Percentiles rank a stretch among this genome's conserved stretches.
These are phyloP conservation scores for Polyommatus iphigenia DNA, from an alignment of 2,888 invertebrate species.

Conservation along the genomic window DNA sequence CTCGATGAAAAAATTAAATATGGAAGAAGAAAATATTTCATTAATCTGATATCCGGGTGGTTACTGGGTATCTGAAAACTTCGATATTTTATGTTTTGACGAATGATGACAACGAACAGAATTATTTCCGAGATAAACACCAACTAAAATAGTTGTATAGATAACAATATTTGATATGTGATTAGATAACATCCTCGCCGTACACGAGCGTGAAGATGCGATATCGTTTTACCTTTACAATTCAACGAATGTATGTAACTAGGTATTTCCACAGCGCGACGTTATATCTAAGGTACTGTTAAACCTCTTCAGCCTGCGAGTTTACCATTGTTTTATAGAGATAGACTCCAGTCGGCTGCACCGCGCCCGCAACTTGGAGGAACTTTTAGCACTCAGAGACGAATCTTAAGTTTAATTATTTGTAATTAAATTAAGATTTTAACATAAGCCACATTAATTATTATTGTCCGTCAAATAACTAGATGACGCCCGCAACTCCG, in stretches of 20 bases:
- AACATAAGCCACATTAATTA: no score
- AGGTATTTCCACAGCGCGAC: not conserved
- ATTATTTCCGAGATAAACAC: not conserved
- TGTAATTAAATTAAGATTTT: no score
- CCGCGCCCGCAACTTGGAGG: no score
- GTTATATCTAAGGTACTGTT: no score
- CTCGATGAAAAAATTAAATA: not conserved
- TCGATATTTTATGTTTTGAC: not conserved
- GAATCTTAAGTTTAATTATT: no score
- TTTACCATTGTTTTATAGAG: no score
- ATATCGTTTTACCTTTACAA: not conserved
- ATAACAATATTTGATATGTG: constrained; percentile 17
- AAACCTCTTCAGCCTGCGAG: no score
- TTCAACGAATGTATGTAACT: not conserved
- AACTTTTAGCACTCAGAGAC: no score
- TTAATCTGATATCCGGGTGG: not conserved
- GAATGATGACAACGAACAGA: not conserved
- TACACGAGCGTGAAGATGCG: not conserved
- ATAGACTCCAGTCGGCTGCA: no score
- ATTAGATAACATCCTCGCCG: constrained; percentile 10
- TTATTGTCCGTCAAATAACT: no score
- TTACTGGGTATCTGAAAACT: not conserved
- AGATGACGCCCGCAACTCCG: no score
- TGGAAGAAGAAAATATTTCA: not conserved
- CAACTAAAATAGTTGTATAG: not conserved